Percentiles rank a stretch among this genome's conserved stretches.
Conservation (phyloP, 1,140 invertebrate species). For the Catajapyx aquilonaris region DNA sequence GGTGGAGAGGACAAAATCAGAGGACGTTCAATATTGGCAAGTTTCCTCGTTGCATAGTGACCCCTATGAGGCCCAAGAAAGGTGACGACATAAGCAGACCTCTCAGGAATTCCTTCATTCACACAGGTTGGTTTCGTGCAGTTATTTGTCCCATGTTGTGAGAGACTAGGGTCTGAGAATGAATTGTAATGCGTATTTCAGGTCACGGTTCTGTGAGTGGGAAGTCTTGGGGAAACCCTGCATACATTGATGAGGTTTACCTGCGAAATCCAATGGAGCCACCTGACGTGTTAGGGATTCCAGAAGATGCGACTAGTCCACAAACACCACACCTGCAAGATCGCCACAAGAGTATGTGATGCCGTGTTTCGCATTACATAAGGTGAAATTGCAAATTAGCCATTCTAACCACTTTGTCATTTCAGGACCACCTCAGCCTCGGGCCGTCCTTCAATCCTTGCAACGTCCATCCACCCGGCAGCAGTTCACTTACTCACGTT, state of each 20-base stretch:
- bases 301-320: slow-evolving; percentile 13
- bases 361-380: not conserved
- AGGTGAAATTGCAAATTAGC: slow-evolving; percentile 5
- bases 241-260: slow-evolving; percentile 60
- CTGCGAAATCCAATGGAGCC: slow-evolving; percentile 64
- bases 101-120: slow-evolving; percentile 65
- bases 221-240: slow-evolving; percentile 68
- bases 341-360: slow-evolving; percentile 16
- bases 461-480: slow-evolving; percentile 13
- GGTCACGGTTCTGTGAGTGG: slow-evolving; percentile 49
- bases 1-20: slow-evolving; percentile 92
- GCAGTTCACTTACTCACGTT: slow-evolving; percentile 24
- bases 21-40: slow-evolving; percentile 62
- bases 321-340: slow-evolving; percentile 12
- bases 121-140: slow-evolving; percentile 32
- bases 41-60: slow-evolving; percentile 41
- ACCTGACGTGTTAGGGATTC: slow-evolving; percentile 40
- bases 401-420: slow-evolving; percentile 7
- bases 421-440: slow-evolving; percentile 1
- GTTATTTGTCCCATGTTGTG: no score
- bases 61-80: slow-evolving; percentile 40
- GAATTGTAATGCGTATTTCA: no score
- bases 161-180: no score
- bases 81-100: slow-evolving; percentile 51
- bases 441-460: slow-evolving; percentile 12